Evolutionary conservation across 2,113 vertebrate genomes (phyloP).

Genomic region (Neolamprologus fasciatus): DNA sequence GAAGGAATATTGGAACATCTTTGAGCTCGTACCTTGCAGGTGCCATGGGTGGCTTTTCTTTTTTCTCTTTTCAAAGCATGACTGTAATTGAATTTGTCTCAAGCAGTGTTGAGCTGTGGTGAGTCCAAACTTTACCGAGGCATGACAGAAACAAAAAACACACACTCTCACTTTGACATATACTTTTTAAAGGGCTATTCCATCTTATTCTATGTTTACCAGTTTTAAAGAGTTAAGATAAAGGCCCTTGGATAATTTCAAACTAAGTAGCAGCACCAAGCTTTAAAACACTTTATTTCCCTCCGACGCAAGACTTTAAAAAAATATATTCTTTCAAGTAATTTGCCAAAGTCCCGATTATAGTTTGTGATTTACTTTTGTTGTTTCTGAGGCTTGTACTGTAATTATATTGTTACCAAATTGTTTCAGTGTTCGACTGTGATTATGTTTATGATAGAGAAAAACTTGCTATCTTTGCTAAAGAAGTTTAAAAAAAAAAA

Average conservation of each 20-base stretch:
- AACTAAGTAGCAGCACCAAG: constrained; percentile 65
- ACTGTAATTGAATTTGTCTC: neutral
- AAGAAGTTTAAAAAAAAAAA: constrained; percentile 42
- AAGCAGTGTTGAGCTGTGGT: neutral
- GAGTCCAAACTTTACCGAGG: constrained; percentile 3
- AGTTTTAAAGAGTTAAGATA: constrained; percentile 48
- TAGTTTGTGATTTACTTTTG: constrained; percentile 42
- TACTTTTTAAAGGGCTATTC: constrained; percentile 74
- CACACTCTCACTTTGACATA: constrained; percentile 33
- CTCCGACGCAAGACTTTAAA: constrained; percentile 22
- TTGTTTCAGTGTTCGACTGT: constrained; percentile 66
- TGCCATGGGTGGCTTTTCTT: neutral
- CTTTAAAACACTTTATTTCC: constrained; percentile 53
- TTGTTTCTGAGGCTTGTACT: constrained; percentile 60
- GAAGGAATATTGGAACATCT: neutral
- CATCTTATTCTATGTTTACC: constrained; percentile 66
- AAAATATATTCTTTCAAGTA: constrained; percentile 25
- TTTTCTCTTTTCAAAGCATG: constrained; percentile 6
- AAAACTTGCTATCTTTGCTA: constrained; percentile 68
- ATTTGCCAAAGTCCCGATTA: constrained; percentile 70
- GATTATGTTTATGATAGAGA: constrained; percentile 62
- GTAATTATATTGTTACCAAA: constrained; percentile 67
- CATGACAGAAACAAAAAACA: constrained; percentile 8
- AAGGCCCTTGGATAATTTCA: constrained; percentile 55
- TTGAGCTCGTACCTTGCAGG: constrained; percentile 19